Percentiles rank a stretch among this genome's conserved stretches.
These are phyloP conservation scores for Halcyon senegalensis DNA, from an alignment of 2,113 vertebrate genomes.

Conservation along the genomic window DNA sequence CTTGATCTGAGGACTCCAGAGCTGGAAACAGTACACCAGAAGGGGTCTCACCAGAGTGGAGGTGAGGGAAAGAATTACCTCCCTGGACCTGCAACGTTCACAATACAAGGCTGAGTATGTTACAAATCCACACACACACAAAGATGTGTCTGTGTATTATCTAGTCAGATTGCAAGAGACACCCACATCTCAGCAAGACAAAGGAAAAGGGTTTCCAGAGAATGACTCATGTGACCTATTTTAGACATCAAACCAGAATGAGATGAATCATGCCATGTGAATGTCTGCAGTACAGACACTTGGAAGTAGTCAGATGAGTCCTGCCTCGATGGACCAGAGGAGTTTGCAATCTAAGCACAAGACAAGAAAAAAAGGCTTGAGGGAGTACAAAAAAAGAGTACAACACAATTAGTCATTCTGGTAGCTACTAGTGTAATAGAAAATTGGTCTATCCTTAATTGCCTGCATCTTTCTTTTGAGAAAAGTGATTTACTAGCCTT, in stretches of 20 bases:
- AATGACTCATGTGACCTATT: not conserved
- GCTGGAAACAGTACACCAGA: fast-evolving
- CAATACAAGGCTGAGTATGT: not conserved
- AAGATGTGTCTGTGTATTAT: not conserved
- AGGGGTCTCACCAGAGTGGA: fast-evolving
- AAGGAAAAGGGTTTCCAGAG: not conserved
- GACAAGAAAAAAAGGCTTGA: not conserved
- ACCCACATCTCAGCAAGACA: not conserved
- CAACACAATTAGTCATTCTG: not conserved
- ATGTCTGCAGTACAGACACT: not conserved
- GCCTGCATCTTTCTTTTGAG: not conserved
- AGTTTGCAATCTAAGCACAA: not conserved
- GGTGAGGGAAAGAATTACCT: not conserved
- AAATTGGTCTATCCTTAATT: not conserved
- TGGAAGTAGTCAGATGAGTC: not conserved
- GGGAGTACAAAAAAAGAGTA: not conserved
- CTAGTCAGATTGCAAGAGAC: not conserved
- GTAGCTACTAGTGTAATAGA: not conserved
- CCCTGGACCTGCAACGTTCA: not conserved
- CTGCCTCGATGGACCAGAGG: not conserved
- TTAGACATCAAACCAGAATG: not conserved
- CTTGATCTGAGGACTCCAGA: not conserved
- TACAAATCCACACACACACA: not conserved
- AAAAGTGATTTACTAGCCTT: not conserved
- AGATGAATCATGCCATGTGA: not conserved